Conservation (phyloP, 2,888 invertebrate genomes). For the Oxyscelio sp. region DNA sequence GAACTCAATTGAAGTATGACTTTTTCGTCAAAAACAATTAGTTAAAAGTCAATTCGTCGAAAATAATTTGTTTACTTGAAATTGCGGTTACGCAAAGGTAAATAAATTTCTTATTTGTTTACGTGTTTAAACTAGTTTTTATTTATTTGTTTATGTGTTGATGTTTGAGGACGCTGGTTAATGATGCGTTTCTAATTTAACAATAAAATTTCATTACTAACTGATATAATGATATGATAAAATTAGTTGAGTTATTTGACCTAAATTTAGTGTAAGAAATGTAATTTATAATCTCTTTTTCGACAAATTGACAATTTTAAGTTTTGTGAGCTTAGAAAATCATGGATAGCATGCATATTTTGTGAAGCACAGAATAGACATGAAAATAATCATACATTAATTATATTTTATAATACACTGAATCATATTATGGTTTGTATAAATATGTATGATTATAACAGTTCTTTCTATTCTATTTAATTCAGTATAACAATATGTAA, state of each 20-base stretch:
- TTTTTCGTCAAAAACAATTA: constrained; percentile 31
- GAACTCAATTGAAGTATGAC: too few species aligned
- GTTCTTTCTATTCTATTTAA: background rate
- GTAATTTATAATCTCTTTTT: background rate
- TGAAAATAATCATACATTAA: constrained; percentile 48
- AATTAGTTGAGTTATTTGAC: too few species aligned
- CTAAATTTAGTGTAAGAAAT: too few species aligned
- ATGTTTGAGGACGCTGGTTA: too few species aligned
- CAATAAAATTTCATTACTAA: background rate
- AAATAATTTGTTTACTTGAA: constrained; percentile 1
- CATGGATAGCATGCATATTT: constrained; percentile 64
- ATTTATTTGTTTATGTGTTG: background rate
- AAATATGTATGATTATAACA: background rate
- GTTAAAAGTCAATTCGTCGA: constrained; percentile 31
- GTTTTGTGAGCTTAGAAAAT: constrained; percentile 21
- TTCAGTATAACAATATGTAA: too few species aligned
- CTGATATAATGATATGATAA: background rate
- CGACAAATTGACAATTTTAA: constrained; percentile 34
- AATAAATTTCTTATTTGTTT: too few species aligned
- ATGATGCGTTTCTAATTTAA: too few species aligned
- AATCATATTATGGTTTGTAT: constrained; percentile 3
- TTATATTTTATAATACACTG: constrained; percentile 27
- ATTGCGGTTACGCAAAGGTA: too few species aligned
- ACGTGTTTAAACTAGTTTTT: too few species aligned
- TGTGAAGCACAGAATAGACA: constrained; percentile 69